phyloP scores from a whole-genome alignment of 2,113 vertebrate genomes.

The Morone saxatilis region DNA sequence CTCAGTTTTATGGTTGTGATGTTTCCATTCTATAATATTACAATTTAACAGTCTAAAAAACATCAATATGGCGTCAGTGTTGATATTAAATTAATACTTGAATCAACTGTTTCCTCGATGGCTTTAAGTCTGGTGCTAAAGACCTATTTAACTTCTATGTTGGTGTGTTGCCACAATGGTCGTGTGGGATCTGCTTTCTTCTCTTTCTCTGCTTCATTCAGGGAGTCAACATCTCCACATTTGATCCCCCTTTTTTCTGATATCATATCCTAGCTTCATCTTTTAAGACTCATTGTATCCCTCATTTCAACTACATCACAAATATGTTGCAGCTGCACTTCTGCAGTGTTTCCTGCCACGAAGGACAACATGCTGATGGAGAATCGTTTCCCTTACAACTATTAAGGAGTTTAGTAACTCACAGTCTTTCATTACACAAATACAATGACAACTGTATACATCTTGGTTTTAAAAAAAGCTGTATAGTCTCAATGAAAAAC shows the following conservation, averaged over 20 bases:
- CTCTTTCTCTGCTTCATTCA: conserved; percentile 12
- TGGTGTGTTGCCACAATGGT: not conserved
- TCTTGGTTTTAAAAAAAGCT: conserved; percentile 3
- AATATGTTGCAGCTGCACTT: not conserved
- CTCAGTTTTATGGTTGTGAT: conserved; percentile 4
- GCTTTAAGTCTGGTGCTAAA: not conserved
- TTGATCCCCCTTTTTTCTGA: not conserved
- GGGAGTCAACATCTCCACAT: not conserved
- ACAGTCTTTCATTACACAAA: conserved; percentile 16
- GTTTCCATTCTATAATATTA: not conserved
- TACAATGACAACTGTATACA: conserved; percentile 17
- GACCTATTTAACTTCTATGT: not conserved
- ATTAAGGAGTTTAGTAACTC: not conserved
- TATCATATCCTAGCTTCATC: not conserved
- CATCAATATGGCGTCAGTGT: not conserved
- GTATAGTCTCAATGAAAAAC: conserved; percentile 36
- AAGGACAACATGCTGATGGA: conserved; percentile 5
- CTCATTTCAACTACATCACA: not conserved
- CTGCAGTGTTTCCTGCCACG: not conserved
- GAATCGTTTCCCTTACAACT: conserved; percentile 8
- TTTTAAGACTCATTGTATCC: not conserved
- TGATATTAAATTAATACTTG: not conserved
- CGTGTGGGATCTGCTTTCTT: not conserved
- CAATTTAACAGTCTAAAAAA: conserved; percentile 5
- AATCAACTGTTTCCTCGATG: not conserved